Conservation (phyloP, 1,140 invertebrate genomes). For the Pachyrhynchus sulphureomaculatus region DNA sequence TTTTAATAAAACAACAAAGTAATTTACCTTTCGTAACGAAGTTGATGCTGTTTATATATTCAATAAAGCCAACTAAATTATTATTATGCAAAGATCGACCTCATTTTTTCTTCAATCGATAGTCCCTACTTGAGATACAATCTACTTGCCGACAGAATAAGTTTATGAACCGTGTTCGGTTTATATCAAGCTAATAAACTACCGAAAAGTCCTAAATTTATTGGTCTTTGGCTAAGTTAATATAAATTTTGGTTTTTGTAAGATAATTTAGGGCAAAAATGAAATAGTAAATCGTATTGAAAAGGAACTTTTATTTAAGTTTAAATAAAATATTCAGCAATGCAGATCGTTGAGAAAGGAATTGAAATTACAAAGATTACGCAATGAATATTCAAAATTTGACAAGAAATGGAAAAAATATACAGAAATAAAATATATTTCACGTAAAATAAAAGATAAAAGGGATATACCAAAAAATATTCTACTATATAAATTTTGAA, state of each 20-base stretch:
- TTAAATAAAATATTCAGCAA: too few species aligned
- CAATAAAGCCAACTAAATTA: conserved; percentile 4
- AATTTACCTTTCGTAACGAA: not conserved
- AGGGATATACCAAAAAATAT: too few species aligned
- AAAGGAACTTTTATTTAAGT: too few species aligned
- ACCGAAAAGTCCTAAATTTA: conserved; percentile 15
- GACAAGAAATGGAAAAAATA: too few species aligned
- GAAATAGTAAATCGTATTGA: conserved; percentile 3
- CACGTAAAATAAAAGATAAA: too few species aligned
- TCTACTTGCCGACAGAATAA: conserved; percentile 18
- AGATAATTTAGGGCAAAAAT: conserved; percentile 15
- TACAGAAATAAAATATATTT: too few species aligned
- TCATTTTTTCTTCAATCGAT: conserved; percentile 22
- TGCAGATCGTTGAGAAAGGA: too few species aligned
- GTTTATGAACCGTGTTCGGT: conserved; percentile 23
- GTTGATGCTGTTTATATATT: not conserved
- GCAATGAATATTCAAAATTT: too few species aligned
- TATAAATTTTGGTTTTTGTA: conserved; percentile 16
- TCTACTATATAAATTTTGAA: too few species aligned
- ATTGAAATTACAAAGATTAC: too few species aligned
- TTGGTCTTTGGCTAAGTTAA: conserved; percentile 4
- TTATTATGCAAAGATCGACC: conserved; percentile 27
- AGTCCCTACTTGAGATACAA: conserved; percentile 23
- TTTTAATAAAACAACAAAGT: not conserved
- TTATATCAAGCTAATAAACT: conserved; percentile 30